phyloP scores from a whole-genome alignment of 2,797 vertebrate genomes.

The Emydoidea blandingii region DNA sequence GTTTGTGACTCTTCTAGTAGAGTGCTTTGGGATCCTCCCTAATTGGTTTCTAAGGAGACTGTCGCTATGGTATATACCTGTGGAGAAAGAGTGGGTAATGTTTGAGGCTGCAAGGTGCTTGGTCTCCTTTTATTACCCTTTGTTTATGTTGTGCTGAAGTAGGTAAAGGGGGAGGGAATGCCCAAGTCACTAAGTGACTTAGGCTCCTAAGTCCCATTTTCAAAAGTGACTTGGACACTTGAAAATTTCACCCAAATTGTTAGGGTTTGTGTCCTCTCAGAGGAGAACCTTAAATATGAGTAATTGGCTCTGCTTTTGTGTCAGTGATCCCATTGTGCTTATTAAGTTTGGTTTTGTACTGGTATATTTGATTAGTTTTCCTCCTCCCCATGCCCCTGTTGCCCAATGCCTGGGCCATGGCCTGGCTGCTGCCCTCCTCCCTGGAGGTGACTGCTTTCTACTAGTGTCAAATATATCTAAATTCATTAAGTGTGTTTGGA shows the following conservation, averaged over 20 bases:
- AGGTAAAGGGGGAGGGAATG: background rate
- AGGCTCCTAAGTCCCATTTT: background rate
- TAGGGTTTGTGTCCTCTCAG: background rate
- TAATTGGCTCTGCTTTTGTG: background rate
- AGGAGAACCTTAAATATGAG: background rate
- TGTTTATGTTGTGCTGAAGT: background rate
- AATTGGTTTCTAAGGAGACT: background rate
- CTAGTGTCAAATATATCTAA: background rate
- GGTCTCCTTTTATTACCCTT: background rate
- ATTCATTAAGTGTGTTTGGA: background rate
- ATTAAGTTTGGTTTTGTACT: background rate
- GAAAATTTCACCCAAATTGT: background rate
- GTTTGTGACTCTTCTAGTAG: background rate
- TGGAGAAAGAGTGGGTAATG: background rate
- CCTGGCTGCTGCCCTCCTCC: background rate
- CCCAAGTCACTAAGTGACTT: background rate
- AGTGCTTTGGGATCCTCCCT: background rate
- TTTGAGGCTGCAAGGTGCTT: background rate
- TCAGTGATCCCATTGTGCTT: background rate
- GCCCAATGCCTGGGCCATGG: background rate
- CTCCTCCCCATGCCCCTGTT: background rate
- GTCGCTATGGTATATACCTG: background rate
- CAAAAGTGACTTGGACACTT: background rate
- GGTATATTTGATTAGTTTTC: background rate
- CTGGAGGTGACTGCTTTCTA: background rate